Evolutionary conservation across 2,113 vertebrate genomes (phyloP), one percentile per base, ranked within the genome.

Genomic region (Callaeas wilsoni): DNA sequence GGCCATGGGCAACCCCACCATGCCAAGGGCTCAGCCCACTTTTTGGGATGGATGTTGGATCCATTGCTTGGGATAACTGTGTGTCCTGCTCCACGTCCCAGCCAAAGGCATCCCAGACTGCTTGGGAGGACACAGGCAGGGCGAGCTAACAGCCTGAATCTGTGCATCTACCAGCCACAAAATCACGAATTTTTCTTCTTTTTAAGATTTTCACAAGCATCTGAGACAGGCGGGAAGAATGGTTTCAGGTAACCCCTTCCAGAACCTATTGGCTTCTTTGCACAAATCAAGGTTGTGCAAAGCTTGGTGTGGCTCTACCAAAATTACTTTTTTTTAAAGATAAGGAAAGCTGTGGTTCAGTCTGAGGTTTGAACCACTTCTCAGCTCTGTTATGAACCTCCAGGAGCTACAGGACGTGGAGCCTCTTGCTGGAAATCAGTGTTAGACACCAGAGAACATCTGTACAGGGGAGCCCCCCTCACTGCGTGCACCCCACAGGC

Each of bases 381-480:
- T 80, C 80, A 57, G 42, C 47, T 41, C 46, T 65, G 49, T 26
- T 23, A 23, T 3, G 23, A 60, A 56, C 64, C 55, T 22, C 49
- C 64, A 64, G 37, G 42, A 82, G 44, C 32, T 56, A 18, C n/a
- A 35, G 11, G n/a, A 9, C 1, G 0, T 1, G 33, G 32, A 81
- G 13, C 20, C 19, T 17, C 15, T 2, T 35, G 49, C 50, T 90
- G 83, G 55, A 80, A 87, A 82, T 18, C 55, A 47, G 46, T 0
- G 1, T 22, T 3, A 62, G 14, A 35, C 44, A 46, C 25, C n/a
- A n/a, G 12, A 64, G 15, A 59, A 71, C 62, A 62, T 4, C 25
- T 0, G 0, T 18, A 21, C 1, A 11, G 13, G 60, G n/a, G 13
- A 76, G n/a, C 12, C 6, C 17, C 53, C 17, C 13, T 44, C 16